Evolutionary conservation across 1,140 invertebrate species (phyloP).

Genomic region (Macrocentrus cingulum): DNA sequence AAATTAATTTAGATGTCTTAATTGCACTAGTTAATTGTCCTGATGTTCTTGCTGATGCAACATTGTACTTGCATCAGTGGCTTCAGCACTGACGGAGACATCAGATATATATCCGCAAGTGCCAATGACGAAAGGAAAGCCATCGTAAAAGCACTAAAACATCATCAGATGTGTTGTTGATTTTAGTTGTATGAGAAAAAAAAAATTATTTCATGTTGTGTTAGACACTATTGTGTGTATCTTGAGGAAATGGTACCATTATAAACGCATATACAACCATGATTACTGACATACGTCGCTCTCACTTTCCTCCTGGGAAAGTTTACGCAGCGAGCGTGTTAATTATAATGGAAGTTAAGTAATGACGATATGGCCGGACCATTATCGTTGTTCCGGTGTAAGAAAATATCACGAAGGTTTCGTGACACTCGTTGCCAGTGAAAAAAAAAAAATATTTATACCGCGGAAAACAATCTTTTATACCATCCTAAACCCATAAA

Average conservation of each 20-base stretch:
- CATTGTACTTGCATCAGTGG: constrained; percentile 29
- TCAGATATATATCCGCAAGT: too few relatives aligned
- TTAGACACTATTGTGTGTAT: constrained; percentile 1
- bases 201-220: constrained; percentile 8
- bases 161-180: too few relatives aligned
- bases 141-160: too few relatives aligned
- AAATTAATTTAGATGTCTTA: constrained; percentile 60
- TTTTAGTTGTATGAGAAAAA: neutral
- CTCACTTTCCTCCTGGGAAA: constrained; percentile 58
- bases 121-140: too few relatives aligned
- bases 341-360: constrained; percentile 58
- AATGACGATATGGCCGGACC: constrained; percentile 41
- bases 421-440: constrained; percentile 20
- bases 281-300: constrained; percentile 54
- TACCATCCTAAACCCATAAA: constrained; percentile 2
- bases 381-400: constrained; percentile 33
- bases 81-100: constrained; percentile 13
- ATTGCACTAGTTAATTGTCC: constrained; percentile 57
- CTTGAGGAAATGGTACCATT: constrained; percentile 23
- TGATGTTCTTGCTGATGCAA: neutral
- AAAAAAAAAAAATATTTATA: constrained; percentile 8
- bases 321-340: constrained; percentile 54
- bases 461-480: neutral
- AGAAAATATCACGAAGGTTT: constrained; percentile 31
- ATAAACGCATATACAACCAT: constrained; percentile 28